Evolutionary conservation across 2,888 invertebrate genomes (phyloP), one percentile per base, ranked within the genome.

Genomic region (Agonopterix subpropinquella): DNA sequence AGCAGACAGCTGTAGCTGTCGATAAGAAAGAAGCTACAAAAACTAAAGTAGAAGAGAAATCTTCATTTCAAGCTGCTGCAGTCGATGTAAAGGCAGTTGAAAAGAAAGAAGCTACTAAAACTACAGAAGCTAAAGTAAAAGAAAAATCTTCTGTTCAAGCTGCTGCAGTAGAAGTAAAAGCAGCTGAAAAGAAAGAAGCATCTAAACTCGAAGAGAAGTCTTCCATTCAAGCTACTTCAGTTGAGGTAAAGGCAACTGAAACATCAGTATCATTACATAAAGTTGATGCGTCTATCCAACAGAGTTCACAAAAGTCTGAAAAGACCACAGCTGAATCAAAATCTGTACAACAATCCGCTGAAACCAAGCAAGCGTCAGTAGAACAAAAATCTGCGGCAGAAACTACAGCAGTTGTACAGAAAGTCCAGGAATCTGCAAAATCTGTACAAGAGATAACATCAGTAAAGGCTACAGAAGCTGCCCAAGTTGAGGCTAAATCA

Each of bases 1-100:
- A 75, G 59, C 63, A 76, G 52, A 69, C 67, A 55, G 64, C 74
- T 41, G 59, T 60, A 64, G 62, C 70, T 48, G 48, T 53, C 48
- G 46, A 45, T n/a, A 47, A 58, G 43, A 51, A 47, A 36, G 18
- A 46, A 43, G 46, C 52, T 48, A 53, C 55, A 36, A 64, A 65
- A 61, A 53, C 59, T 44, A 70, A 66, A 51, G 62, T 62, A 52
- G 63, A 61, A 50, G 55, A 62, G 44, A 50, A 45, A 43, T 50
- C 51, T 46, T 51, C 50, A 45, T 49, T 50, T n/a, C 44, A 55
- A 53, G 45, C 56, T 49, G 18, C 53, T 47, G 52, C 53, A 8
- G 46, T 45, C 28, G 43, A 48, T 41, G 49, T 55, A 8, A 53
- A 47, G 43, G 49, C 52, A 45, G 44, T 46, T 43, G 48, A 18